These are phyloP conservation scores for Balearica regulorum DNA, from an alignment of 2,797 vertebrate species.

Conservation along the genomic window DNA sequence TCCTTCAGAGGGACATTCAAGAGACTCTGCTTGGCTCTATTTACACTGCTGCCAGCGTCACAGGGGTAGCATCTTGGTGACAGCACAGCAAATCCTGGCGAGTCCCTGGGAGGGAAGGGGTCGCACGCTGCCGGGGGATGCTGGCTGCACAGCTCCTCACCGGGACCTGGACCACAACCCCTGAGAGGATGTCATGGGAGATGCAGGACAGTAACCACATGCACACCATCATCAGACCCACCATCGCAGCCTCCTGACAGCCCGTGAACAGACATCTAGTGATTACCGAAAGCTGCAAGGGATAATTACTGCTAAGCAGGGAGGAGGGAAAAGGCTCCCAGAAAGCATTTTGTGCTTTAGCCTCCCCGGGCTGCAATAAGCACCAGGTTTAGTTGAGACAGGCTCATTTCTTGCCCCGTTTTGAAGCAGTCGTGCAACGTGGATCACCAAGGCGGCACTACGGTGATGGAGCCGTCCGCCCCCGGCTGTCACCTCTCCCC, in stretches of 20 bases:
- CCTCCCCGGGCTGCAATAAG: background rate
- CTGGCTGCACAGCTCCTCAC: background rate
- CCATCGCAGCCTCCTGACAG: background rate
- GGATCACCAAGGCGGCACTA: background rate
- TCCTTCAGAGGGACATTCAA: background rate
- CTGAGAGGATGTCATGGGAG: accelerated
- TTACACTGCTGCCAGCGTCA: background rate
- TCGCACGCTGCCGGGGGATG: background rate
- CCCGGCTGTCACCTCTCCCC: background rate
- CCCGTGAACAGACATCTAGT: background rate
- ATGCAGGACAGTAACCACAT: background rate
- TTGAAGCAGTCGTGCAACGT: background rate
- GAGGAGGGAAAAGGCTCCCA: background rate
- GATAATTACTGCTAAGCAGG: background rate
- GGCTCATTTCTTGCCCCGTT: background rate
- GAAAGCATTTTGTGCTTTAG: background rate
- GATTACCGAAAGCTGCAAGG: background rate
- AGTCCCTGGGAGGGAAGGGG: background rate
- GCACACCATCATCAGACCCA: background rate
- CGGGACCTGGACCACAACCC: background rate
- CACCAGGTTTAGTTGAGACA: background rate
- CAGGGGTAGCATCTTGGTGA: background rate
- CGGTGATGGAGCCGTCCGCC: accelerated
- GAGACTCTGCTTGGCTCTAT: background rate
- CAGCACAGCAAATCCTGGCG: background rate